Evolutionary conservation across 2,797 vertebrate species (phyloP).

Genomic region (Sylvia borin): DNA sequence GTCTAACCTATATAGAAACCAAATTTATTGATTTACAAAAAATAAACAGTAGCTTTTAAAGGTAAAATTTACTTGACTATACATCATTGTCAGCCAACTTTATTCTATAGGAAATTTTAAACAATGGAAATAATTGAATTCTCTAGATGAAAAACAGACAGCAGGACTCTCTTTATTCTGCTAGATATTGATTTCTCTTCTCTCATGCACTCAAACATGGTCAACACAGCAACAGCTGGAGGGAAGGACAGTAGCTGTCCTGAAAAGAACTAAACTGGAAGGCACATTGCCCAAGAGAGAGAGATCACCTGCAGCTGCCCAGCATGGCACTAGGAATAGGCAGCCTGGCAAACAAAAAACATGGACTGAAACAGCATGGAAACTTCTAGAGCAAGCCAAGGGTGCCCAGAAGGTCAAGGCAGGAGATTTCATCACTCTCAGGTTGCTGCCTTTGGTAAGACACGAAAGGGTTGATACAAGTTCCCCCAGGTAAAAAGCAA

Average conservation of each 20-base stretch:
- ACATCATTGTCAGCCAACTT: neutral
- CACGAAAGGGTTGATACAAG: neutral
- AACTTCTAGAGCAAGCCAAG: neutral
- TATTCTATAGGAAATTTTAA: neutral
- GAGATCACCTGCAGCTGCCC: neutral
- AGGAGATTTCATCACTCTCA: neutral
- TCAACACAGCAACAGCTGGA: neutral
- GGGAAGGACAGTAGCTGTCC: neutral
- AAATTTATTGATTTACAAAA: neutral
- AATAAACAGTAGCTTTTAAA: neutral
- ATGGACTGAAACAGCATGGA: fast-evolving
- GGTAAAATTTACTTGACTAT: neutral
- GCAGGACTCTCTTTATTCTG: neutral
- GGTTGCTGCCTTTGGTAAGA: neutral
- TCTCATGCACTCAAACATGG: neutral
- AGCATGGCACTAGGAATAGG: neutral
- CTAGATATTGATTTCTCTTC: neutral
- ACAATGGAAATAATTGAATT: neutral
- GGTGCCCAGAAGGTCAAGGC: neutral
- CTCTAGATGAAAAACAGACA: neutral
- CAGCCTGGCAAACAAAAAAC: neutral
- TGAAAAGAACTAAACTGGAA: neutral
- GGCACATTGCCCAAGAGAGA: neutral
- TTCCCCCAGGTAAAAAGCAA: neutral
- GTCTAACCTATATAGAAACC: neutral